Percentiles rank a stretch among this genome's conserved stretches.
These are phyloP conservation scores for Drosophila guanche DNA, from an alignment of 1,140 invertebrate species.

Conservation along the genomic window DNA sequence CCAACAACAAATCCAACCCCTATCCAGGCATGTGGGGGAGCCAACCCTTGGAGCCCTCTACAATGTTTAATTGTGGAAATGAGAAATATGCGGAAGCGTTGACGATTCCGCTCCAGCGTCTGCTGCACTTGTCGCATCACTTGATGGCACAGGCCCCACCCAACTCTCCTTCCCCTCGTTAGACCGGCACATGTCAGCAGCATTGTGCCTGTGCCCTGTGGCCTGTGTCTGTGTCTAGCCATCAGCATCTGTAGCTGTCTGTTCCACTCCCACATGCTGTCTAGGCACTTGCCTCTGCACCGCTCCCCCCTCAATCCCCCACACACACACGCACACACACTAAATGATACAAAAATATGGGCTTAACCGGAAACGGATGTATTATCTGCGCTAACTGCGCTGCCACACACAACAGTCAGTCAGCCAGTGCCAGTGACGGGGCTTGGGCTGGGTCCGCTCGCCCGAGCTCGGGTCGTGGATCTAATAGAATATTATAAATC, in stretches of 20 bases:
- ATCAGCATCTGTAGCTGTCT: slow-evolving; percentile 78
- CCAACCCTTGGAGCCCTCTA: slow-evolving; percentile 59
- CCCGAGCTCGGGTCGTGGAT: slow-evolving; percentile 69
- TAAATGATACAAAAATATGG: slow-evolving; percentile 83
- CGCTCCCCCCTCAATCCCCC: not conserved
- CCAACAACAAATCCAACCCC: slow-evolving; percentile 6
- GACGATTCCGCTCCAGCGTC: slow-evolving; percentile 74
- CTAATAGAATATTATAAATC: slow-evolving; percentile 82
- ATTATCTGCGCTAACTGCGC: slow-evolving; percentile 84
- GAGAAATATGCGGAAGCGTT: slow-evolving; percentile 82
- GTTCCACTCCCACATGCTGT: slow-evolving; percentile 58
- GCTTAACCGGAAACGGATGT: slow-evolving; percentile 84
- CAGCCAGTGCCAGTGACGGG: slow-evolving; percentile 25
- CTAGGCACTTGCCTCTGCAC: slow-evolving; percentile 15
- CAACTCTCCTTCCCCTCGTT: slow-evolving; percentile 20
- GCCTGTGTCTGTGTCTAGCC: slow-evolving; percentile 42
- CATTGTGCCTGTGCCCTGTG: slow-evolving; percentile 40
- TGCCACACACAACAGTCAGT: slow-evolving; percentile 52
- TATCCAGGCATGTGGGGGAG: not conserved
- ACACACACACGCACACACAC: slow-evolving; percentile 9
- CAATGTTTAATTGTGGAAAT: slow-evolving; percentile 82
- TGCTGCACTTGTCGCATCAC: slow-evolving; percentile 80
- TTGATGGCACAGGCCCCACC: slow-evolving; percentile 48
- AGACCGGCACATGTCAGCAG: slow-evolving; percentile 54
- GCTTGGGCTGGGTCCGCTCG: slow-evolving; percentile 43